Conservation (phyloP, 1,140 invertebrate genomes). For the Macrosteles quadrilineatus region DNA sequence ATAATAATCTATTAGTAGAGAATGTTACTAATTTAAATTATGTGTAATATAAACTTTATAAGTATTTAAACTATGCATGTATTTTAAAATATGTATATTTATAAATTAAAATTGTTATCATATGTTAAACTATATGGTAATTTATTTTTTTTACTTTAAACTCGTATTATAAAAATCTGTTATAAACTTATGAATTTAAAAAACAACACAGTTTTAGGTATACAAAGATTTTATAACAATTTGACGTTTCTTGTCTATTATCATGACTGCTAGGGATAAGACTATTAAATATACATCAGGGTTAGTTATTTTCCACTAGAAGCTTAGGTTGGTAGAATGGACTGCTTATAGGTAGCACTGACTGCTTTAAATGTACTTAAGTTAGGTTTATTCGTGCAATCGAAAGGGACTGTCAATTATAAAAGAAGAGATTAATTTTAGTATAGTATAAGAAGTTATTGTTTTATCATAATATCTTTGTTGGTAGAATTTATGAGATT, state of each 20-base stretch:
- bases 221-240: neutral
- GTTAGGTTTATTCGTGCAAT: neutral
- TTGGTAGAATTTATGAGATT: neutral
- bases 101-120: neutral
- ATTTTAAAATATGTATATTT: too few species aligned
- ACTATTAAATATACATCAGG: neutral
- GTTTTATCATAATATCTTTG: neutral
- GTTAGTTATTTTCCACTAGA: neutral
- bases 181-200: neutral
- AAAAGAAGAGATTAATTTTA: neutral
- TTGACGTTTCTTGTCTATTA: neutral
- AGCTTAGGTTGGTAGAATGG: neutral
- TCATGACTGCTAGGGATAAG: neutral
- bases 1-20: too few species aligned
- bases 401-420: neutral
- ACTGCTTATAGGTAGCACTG: neutral
- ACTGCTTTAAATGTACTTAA: constrained; percentile 11
- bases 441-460: neutral
- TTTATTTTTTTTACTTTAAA: neutral
- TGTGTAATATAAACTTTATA: too few species aligned
- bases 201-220: too few species aligned
- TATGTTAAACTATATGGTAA: neutral
- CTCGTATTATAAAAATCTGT: neutral
- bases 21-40: too few species aligned
- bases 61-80: too few species aligned